A percentile compares a stretch with the other conserved stretches of the same genome.
phyloP scores from a whole-genome alignment of 2,113 vertebrate species.

The Callocephalon fimbriatum region DNA sequence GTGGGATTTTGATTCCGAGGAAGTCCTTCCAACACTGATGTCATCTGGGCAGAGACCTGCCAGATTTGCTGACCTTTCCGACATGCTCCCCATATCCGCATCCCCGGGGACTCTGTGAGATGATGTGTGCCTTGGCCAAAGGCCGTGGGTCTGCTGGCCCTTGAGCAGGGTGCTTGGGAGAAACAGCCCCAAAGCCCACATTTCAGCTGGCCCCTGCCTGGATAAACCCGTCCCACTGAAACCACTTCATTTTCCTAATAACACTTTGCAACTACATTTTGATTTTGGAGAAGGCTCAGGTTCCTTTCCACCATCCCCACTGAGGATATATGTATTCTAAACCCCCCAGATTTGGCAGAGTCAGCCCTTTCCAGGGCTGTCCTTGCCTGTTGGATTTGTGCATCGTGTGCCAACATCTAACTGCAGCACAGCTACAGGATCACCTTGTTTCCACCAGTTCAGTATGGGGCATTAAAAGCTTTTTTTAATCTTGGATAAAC shows the following conservation, averaged over 20 bases:
- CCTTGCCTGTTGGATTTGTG: background rate
- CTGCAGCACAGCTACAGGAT: background rate
- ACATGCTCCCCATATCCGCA: background rate
- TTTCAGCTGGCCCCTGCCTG: background rate
- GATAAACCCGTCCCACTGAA: background rate
- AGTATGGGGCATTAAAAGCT: background rate
- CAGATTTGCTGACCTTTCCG: slow-evolving; percentile 45
- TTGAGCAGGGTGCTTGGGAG: background rate
- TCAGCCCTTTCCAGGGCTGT: background rate
- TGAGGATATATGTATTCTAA: background rate
- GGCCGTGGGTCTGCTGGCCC: background rate
- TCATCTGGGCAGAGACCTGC: slow-evolving; percentile 47
- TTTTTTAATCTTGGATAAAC: background rate
- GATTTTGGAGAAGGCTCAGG: background rate
- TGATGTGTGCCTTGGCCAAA: background rate
- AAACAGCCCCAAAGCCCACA: background rate
- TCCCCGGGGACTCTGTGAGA: background rate
- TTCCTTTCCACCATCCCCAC: background rate
- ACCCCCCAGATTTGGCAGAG: background rate
- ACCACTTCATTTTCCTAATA: background rate
- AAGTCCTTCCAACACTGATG: slow-evolving; percentile 56
- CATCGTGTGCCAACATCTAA: background rate
- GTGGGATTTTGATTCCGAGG: background rate
- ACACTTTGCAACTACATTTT: background rate
- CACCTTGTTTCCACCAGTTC: background rate